Percentiles rank a stretch among this genome's conserved stretches.
phyloP scores from a whole-genome alignment of 2,888 invertebrate genomes.

The Chrysomela aeneicollis region DNA sequence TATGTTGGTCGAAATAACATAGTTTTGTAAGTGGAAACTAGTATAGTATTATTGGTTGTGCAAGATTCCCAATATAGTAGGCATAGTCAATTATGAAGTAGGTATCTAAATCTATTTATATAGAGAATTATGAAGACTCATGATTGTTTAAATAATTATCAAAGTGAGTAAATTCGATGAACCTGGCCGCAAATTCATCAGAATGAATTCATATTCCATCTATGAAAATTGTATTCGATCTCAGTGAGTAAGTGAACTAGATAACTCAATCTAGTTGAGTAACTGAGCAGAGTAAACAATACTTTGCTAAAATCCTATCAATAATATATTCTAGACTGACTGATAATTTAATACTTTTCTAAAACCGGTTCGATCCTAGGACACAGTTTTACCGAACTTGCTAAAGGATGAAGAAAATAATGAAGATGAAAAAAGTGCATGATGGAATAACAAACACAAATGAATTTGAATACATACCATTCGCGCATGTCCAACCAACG shows the following conservation, averaged over 20 bases:
- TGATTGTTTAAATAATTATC: no score
- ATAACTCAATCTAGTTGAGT: no score
- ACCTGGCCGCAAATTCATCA: no score
- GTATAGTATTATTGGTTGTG: no score
- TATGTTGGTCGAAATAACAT: no score
- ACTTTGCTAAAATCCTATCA: neutral
- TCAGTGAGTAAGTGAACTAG: neutral
- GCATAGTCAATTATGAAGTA: no score
- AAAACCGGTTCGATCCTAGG: constrained; percentile 59
- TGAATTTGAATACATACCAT: constrained; percentile 58
- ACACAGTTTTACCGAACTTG: constrained; percentile 58
- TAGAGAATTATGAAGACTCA: no score
- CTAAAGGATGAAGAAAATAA: constrained; percentile 45
- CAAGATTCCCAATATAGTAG: no score
- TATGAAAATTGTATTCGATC: neutral
- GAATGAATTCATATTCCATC: no score
- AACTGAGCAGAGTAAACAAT: neutral
- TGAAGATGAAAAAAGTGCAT: constrained; percentile 33
- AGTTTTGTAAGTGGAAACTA: no score
- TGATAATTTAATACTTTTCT: constrained; percentile 55
- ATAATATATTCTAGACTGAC: neutral
- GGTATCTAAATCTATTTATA: no score
- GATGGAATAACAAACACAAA: neutral
- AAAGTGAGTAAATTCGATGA: no score
- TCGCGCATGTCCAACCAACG: constrained; percentile 62